phyloP scores from a whole-genome alignment of 2,797 vertebrate species.

The Myotis vivesi region DNA sequence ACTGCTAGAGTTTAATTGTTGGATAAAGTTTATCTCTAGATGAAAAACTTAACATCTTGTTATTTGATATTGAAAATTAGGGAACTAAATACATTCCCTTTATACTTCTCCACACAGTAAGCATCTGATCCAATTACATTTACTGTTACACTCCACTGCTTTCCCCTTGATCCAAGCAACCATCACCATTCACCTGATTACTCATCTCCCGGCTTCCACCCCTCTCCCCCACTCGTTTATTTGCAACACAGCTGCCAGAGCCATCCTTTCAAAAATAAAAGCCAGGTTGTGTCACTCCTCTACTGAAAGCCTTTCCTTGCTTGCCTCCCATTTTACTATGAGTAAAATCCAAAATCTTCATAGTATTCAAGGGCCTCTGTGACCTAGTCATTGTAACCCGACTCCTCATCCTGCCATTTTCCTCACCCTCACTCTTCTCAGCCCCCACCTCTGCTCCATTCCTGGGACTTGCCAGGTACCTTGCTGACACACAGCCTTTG shows the following conservation, averaged over 20 bases:
- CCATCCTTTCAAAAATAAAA: neutral
- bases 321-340: neutral
- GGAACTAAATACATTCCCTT: neutral
- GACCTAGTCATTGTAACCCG: neutral
- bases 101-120: neutral
- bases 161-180: neutral
- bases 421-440: neutral
- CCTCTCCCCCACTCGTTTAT: neutral
- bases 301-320: neutral
- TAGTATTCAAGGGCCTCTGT: neutral
- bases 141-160: neutral
- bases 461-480: neutral
- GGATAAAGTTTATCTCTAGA: constrained; percentile 9
- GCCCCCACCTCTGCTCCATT: neutral
- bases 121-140: neutral
- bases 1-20: neutral
- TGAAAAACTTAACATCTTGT: constrained; percentile 34
- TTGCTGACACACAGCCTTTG: neutral
- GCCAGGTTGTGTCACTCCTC: neutral
- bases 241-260: neutral
- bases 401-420: neutral
- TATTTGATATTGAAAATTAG: constrained; percentile 36
- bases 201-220: neutral
- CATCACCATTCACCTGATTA: neutral
- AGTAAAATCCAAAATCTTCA: neutral